Conservation (phyloP, 30 jellyfish, hydroid and myxozoan species). For the Turritopsis rubra region DNA sequence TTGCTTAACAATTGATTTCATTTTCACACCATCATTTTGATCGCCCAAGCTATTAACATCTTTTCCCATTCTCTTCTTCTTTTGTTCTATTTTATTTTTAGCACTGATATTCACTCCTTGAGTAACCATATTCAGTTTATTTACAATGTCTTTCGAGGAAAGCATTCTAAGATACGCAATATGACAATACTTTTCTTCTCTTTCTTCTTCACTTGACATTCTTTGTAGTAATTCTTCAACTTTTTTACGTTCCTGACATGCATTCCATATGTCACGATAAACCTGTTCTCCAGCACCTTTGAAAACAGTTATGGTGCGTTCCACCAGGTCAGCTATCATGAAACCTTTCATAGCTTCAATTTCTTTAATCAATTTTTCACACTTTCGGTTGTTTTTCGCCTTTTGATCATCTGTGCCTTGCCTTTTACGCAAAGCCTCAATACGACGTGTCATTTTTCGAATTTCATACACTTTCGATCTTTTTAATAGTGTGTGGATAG, state of each 20-base stretch:
- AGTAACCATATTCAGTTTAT: background rate
- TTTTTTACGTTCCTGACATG: background rate
- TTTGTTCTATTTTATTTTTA: background rate
- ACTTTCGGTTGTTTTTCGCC: conserved; percentile 23
- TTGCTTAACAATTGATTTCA: background rate
- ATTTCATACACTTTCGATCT: conserved; percentile 26
- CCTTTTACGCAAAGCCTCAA: conserved; percentile 5
- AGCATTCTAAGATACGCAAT: conserved; percentile 24
- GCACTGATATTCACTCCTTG: conserved; percentile 1
- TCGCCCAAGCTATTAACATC: background rate
- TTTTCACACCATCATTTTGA: no score
- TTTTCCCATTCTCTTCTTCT: background rate
- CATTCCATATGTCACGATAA: conserved; percentile 7
- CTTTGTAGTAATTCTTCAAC: conserved; percentile 6
- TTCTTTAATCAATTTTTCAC: conserved; percentile 19
- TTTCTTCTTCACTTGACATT: background rate
- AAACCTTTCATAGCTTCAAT: conserved; percentile 26
- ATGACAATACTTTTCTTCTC: background rate
- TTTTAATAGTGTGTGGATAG: conserved; percentile 22
- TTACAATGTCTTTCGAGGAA: conserved; percentile 26
- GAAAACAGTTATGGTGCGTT: conserved; percentile 17
- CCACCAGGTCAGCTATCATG: conserved; percentile 18
- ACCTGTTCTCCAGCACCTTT: conserved; percentile 11
- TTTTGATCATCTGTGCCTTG: conserved; percentile 24
- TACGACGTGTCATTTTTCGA: conserved; percentile 34